phyloP scores from a whole-genome alignment of 92 coral and sea anemone species.

The Nematostella vectensis region DNA sequence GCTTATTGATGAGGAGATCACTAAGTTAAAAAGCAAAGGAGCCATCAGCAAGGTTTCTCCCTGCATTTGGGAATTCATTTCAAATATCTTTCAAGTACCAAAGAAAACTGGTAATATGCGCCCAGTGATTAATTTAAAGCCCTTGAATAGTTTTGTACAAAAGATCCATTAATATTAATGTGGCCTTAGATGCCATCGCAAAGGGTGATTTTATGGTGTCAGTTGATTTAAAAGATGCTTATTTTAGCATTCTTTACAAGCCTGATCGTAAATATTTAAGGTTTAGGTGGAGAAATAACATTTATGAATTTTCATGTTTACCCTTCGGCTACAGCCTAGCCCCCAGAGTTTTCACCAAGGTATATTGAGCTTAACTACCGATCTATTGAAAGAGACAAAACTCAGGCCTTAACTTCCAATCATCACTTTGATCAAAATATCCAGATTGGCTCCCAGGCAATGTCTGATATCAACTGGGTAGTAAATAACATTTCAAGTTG shows the following conservation, averaged over 20 bases:
- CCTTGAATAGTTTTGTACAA: too few species aligned
- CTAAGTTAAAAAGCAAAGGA: conserved; percentile 25
- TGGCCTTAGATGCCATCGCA: too few species aligned
- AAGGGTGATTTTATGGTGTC: conserved; percentile 12
- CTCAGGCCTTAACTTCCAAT: conserved; percentile 3
- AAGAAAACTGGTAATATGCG: conserved; percentile 52
- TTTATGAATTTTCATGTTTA: not conserved
- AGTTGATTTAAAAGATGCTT: too few species aligned
- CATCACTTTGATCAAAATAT: conserved; percentile 30
- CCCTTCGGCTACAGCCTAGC: not conserved
- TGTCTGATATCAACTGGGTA: conserved; percentile 16
- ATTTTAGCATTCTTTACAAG: conserved; percentile 30
- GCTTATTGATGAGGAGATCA: conserved; percentile 19
- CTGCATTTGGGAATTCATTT: conserved; percentile 18
- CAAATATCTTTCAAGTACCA: conserved; percentile 39
- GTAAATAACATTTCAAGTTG: conserved; percentile 10
- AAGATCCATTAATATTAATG: conserved; percentile 38
- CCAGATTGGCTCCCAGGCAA: conserved; percentile 7
- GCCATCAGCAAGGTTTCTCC: conserved; percentile 20
- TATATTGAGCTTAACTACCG: conserved; percentile 16
- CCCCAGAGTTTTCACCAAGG: not conserved
- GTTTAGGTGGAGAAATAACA: not conserved
- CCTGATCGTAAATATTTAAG: conserved; percentile 24
- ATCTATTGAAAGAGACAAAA: conserved; percentile 32
- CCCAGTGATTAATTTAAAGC: conserved; percentile 55